A percentile compares a stretch with the other conserved stretches of the same genome.
Conservation (phyloP, 2,797 vertebrate genomes). For the Phrynocephalus vlangalii region DNA sequence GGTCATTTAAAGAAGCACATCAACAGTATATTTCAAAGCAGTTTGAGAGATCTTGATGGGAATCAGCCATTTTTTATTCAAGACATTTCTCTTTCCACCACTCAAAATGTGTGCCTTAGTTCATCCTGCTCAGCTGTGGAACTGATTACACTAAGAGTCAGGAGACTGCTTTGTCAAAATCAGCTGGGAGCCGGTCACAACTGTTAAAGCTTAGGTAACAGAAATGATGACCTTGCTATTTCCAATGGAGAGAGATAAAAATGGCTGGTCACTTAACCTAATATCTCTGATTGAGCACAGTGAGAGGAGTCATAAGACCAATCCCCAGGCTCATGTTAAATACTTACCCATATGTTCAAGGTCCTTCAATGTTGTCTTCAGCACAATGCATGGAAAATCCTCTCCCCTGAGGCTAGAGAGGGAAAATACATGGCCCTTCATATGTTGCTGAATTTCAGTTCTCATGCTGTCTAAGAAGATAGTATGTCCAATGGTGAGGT, state of each 20-base stretch:
- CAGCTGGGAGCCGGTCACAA: constrained; percentile 16
- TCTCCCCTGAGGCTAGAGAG: neutral
- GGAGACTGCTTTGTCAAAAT: neutral
- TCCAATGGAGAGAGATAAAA: neutral
- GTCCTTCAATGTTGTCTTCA: neutral
- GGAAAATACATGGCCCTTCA: neutral
- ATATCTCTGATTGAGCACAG: neutral
- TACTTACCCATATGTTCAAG: neutral
- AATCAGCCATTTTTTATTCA: neutral
- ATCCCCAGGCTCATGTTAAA: neutral
- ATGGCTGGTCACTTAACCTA: constrained; percentile 14
- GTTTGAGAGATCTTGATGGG: neutral
- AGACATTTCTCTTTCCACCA: neutral
- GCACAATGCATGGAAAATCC: neutral
- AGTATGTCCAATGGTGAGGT: neutral
- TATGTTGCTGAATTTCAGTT: neutral
- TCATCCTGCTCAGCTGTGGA: neutral
- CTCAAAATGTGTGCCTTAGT: neutral
- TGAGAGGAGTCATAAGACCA: neutral
- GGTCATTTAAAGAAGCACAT: neutral
- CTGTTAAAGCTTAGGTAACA: neutral
- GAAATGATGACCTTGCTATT: constrained; percentile 11
- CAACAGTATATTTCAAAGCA: constrained; percentile 5
- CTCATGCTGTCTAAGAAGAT: neutral
- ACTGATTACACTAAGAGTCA: neutral